Conservation (phyloP, 2,888 invertebrate genomes). For the Seladonia tumulorum region DNA sequence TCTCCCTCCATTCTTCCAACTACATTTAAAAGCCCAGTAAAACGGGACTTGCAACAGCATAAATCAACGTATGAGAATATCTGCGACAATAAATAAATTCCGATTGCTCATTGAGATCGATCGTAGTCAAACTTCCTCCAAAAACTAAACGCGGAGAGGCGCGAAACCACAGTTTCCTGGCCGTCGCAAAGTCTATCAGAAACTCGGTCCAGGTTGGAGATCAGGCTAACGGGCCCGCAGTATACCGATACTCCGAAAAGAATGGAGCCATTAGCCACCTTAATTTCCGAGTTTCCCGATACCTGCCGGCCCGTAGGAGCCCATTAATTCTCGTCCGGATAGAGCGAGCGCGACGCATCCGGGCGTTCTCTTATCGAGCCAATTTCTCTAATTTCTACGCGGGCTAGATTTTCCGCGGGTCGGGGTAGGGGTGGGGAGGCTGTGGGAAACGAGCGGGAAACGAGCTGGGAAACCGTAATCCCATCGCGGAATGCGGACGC, state of each 20-base stretch:
- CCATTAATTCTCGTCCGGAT: slow-evolving; percentile 38
- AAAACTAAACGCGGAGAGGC: not conserved
- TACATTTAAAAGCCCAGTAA: too few relatives aligned
- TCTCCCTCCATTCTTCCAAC: too few relatives aligned
- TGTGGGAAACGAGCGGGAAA: not conserved
- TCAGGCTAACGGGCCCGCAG: not conserved
- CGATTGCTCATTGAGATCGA: not conserved
- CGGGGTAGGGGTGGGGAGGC: not conserved
- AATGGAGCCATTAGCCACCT: slow-evolving; percentile 39
- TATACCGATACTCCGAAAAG: not conserved
- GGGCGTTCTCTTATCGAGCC: slow-evolving; percentile 36
- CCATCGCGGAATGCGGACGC: slow-evolving; percentile 23
- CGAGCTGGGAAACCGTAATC: slow-evolving; percentile 14
- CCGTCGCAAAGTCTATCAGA: not conserved
- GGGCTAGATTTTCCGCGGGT: not conserved
- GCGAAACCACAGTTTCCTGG: not conserved
- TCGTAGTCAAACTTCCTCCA: not conserved
- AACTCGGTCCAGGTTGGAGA: not conserved
- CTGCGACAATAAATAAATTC: not conserved
- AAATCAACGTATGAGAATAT: not conserved
- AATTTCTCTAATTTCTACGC: slow-evolving; percentile 25
- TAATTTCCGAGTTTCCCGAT: slow-evolving; percentile 48
- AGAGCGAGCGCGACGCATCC: slow-evolving; percentile 10
- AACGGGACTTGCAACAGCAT: too few relatives aligned
- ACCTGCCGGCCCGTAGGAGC: slow-evolving; percentile 8